Base-by-base conservation (phyloP, 2,888 invertebrate species). In the Boloria selene region DNA sequence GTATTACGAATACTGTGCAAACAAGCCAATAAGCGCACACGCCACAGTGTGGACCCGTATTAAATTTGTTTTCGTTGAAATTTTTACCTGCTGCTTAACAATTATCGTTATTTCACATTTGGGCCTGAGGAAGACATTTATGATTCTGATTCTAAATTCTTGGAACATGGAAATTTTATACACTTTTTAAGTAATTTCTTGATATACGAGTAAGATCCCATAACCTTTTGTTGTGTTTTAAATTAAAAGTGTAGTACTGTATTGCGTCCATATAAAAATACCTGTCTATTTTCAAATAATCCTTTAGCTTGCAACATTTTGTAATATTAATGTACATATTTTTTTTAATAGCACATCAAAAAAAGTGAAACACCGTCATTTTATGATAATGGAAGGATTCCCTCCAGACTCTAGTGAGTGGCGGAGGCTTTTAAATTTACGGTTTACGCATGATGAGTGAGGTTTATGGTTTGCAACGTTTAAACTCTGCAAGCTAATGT, bases 311-410 rank as follows among this genome's bases (percentile, higher is more conserved):
- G 61, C 64, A 73, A 75, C 75, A 76, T 74, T 69, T 73, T 65
- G 78, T 78, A 77, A 76, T 77, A 58, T 79, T 70, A 74, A 79
- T 74, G 71, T 79, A 78, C 82, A 83, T 85, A 82, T 83, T 84
- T 84, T 38, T 84, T 87, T 86, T 87, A 87, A 87, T 77, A 86
- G 85, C 85, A 87, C 89, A 90, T 89, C 88, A 90, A 88, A 88
- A 90, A 90, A 90, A 89, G 88, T 88, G 89, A 87, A 87, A 90
- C 84, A 83, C 80, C 80, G 86, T 87, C 85, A 90, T 87, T 90
- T 90, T 90, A 90, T 90, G 90, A 86, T 90, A 90, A 90, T 90
- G 88, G 89, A 82, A 81, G 84, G 81, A 80, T 79, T 77, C 76
- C 80, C 81, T 77, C 78, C 80, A 82, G 81, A 80, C 83, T 78